Base-by-base conservation (phyloP, 35 echinoderm and acorn worm species). In the Ophiothrix spiculata region DNA sequence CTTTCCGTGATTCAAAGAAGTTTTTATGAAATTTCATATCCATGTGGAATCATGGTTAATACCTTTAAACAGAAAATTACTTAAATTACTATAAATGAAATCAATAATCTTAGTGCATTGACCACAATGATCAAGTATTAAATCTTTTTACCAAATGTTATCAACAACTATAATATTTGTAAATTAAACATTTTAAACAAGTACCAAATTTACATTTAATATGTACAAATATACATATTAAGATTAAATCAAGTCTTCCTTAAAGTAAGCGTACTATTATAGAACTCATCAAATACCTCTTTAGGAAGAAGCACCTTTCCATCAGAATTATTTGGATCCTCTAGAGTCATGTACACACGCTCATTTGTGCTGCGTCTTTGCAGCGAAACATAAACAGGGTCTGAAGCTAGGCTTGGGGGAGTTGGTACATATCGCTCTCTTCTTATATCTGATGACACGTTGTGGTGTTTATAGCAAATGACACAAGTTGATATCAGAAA, bases 271-370 rank as follows among this genome's bases (percentile, higher is more conserved):
- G 60, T 69, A 25, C 60, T 69, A 25, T 69, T 69, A 25, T 69
- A 69, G 29, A 69, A 69, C 23, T 69, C 60, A 69, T 69, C 60
- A 69, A 69, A 69, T 28, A 69, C 60, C 60, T 69, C 60, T 69
- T 69, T 6, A 25, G 60, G 60, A 12, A 69, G 60, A 12, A 69
- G 60, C 4, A 69, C 60, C 23, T 69, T 69, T 10, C 60, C 60
- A 25, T 69, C 60, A 25, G 60, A 28, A 69, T 69, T 69, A 69
- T 69, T 69, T 15, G 60, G 60, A 69, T 69, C 60, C 4, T 69
- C 60, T 15, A 69, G 23, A 69, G 60, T 69, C 60, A 69, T 69
- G 29, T 69, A 69, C 10, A 69, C 60, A 15, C 60, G 8, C 23
- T 69, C 60, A 69, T 25, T 25, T 15, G 17, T 28, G 29, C 25